Base-by-base conservation (phyloP, 1,140 invertebrate species). In the Pseudachorutes palmiensis region DNA sequence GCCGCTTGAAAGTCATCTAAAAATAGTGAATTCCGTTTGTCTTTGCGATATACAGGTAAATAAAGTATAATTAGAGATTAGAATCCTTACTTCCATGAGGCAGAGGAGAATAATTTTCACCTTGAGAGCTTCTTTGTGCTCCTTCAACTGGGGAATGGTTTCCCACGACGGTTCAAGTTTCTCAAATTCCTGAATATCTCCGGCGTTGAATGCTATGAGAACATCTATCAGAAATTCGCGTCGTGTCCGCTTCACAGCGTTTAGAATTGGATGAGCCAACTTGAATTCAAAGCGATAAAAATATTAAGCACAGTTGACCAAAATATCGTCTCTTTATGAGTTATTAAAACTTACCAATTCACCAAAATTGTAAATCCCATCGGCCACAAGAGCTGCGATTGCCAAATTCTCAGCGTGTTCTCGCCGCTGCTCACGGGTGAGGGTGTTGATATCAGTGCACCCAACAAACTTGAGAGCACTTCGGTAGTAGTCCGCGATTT, bases 311-410 rank as follows among this genome's bases (percentile, higher is more conserved):
- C 48, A 33, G 45, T 51, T 63, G 36, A 48, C 28, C 26, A n/a
- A n/a, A 2, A 64, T 59, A 36, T 45, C 9, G 29, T 14, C 62
- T 30, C 65, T 29, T 48, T 2, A 36, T 26, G 22, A 64, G 58
- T 22, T 29, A 36, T 41, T 61, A 32, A 59, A 69, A 62, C 80
- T 79, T 75, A 90, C 85, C 75, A 99, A 79, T 81, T 99, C 97
- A 0, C 95, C 96, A 75, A 99, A 88, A 79, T 99, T 99, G 78
- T 98, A 99, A 22, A 99, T 91, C 45, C 90, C 91, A 75, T 98
- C 91, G 12, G 95, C 96, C 0, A 98, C 78, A 14, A 99, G 83
- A 0, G 95, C 96, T 12, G 97, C 95, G 2, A 99, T 79, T 0
- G 93, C 91, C 19, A 99, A 82, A 73, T 93, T 89, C 77, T 95